Base-by-base conservation (phyloP, 2,113 vertebrate species). In the Python bivittatus region DNA sequence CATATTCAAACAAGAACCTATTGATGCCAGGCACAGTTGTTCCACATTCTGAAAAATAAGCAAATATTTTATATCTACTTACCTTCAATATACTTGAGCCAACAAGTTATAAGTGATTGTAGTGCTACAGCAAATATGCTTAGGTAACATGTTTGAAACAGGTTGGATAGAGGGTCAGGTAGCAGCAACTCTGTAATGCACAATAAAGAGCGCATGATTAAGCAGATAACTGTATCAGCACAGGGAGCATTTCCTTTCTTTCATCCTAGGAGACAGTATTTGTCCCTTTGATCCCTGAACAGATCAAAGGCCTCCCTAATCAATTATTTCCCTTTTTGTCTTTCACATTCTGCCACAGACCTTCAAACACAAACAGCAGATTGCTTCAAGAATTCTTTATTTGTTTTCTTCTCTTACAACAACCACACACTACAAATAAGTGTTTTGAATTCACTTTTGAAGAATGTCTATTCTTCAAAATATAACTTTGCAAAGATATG, bases 221-320 rank as follows among this genome's bases (percentile, higher is more conserved):
- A 95, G 90, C 93, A 96, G 92, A 93, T 95, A 96, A 96, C 93
- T 89, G 88, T 96, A 89, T 91, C 91, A 94, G 92, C 92, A 93
- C 7, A 48, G 93, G 95, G 94, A 97, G 91, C 44, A 88, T 58
- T 92, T 95, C 94, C 93, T 93, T 87, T 68, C 93, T 97, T 97
- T 96, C 94, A 96, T 96, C 95, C 95, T 53, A 94, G 87, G 90
- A 96, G 95, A 96, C 96, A 96, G 95, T 94, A 93, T 96, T 96
- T 96, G 96, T 97, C 95, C 95, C 96, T 96, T 97, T 96, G 96
- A 96, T 96, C 94, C 96, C 85, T 88, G 53, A 96, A 42, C 84
- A 97, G 94, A 97, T 96, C 96, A 96, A 96, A 97, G 95, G 96
- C 95, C 93, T 79, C 88, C 93, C 94, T 96, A 96, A 96, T 96